These are phyloP conservation scores for Rotaria macrura DNA, from an alignment of 2,888 invertebrate genomes.

Conservation along the genomic window DNA sequence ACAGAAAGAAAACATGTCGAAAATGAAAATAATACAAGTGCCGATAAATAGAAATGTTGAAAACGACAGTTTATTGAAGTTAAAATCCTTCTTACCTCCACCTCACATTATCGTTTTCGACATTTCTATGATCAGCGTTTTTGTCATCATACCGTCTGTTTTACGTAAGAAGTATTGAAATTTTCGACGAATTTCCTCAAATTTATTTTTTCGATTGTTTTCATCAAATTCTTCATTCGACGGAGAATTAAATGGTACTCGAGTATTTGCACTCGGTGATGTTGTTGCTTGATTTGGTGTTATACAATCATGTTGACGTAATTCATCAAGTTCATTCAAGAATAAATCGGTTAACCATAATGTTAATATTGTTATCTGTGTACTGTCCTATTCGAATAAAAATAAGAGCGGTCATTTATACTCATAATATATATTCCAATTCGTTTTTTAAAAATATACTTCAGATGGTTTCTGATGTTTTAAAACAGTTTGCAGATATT, in stretches of 20 bases:
- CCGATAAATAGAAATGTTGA: no score
- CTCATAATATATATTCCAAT: no score
- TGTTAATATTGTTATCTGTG: slow-evolving; percentile 79
- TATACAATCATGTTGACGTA: slow-evolving; percentile 47
- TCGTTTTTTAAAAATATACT: not conserved
- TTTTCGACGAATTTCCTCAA: slow-evolving; percentile 23
- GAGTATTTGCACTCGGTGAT: slow-evolving; percentile 38
- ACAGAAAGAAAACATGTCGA: no score
- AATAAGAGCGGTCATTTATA: not conserved
- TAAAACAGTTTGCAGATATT: slow-evolving; percentile 71
- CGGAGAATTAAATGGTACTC: no score
- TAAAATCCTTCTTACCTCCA: no score
- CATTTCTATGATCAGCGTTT: no score
- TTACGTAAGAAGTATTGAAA: slow-evolving; percentile 23
- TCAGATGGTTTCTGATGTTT: slow-evolving; percentile 59
- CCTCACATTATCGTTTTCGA: no score
- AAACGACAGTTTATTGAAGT: no score
- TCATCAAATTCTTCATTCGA: slow-evolving; percentile 39
- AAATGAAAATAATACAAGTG: no score
- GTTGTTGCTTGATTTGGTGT: slow-evolving; percentile 40
- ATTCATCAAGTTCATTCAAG: slow-evolving; percentile 71
- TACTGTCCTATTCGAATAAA: slow-evolving; percentile 58
- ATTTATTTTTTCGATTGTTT: slow-evolving; percentile 15
- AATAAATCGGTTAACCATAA: slow-evolving; percentile 88
- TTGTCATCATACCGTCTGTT: no score